phyloP scores from a whole-genome alignment of 2,888 invertebrate species.

The Stenichneumon culpator region DNA sequence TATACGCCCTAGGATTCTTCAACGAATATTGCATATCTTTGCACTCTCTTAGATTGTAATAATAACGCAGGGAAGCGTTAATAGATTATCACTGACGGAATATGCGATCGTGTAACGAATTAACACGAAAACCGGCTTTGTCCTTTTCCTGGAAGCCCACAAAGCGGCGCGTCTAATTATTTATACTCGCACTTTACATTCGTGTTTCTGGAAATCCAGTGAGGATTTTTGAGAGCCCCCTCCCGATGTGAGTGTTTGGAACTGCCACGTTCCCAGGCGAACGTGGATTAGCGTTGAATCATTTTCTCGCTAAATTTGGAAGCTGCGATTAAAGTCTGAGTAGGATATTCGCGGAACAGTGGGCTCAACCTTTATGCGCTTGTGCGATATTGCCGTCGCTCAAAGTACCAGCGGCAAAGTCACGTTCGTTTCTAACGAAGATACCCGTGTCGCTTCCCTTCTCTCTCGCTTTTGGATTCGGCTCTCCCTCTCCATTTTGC shows the following conservation, averaged over 20 bases:
- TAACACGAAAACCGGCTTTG: not conserved
- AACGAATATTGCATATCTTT: not conserved
- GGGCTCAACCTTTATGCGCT: constrained; percentile 23
- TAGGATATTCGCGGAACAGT: constrained; percentile 17
- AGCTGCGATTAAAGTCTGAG: not conserved
- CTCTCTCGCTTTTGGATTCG: constrained; percentile 26
- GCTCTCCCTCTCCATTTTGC: not conserved
- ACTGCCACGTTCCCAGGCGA: not conserved
- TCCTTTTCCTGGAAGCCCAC: not conserved
- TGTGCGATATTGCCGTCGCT: constrained; percentile 39
- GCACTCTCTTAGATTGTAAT: not conserved
- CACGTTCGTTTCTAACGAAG: constrained; percentile 78
- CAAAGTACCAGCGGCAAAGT: constrained; percentile 68
- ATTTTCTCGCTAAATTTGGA: constrained; percentile 23
- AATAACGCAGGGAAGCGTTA: not conserved
- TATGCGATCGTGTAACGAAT: not conserved
- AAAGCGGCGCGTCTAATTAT: not conserved
- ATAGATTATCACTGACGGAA: not conserved
- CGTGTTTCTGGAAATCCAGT: not conserved
- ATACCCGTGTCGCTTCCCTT: constrained; percentile 7
- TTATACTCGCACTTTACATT: not conserved
- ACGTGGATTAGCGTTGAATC: not conserved
- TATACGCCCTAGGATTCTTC: not conserved
- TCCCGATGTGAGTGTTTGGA: not conserved
- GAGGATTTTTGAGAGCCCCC: not conserved